Percentiles rank a stretch among this genome's conserved stretches.
These are phyloP conservation scores for Hiodon tergisus DNA, from an alignment of 2,113 vertebrate species.

Conservation along the genomic window DNA sequence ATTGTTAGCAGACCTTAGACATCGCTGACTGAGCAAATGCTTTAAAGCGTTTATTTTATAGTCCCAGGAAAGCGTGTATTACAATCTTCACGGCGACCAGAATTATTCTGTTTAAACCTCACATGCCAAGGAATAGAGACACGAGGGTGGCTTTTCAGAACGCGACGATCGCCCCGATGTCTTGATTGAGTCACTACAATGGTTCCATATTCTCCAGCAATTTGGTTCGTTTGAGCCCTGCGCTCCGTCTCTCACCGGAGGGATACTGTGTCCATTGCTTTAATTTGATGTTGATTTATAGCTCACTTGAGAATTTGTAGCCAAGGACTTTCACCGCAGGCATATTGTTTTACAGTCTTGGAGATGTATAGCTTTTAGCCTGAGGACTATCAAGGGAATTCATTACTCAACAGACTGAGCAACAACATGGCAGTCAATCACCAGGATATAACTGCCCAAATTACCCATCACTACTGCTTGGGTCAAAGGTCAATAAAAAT, in stretches of 20 bases:
- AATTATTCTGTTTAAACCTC: neutral
- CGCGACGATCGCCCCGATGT: neutral
- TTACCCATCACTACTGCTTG: conserved; percentile 8
- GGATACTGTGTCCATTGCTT: neutral
- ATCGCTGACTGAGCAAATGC: too few relatives aligned
- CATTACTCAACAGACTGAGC: conserved; percentile 1
- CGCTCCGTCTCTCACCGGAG: neutral
- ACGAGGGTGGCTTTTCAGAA: neutral
- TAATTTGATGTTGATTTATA: conserved; percentile 17
- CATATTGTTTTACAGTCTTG: conserved; percentile 15
- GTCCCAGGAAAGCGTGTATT: neutral
- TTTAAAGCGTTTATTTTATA: neutral
- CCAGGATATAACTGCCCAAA: conserved; percentile 4
- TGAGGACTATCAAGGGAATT: conserved; percentile 17
- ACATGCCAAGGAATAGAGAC: neutral
- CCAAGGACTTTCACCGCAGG: neutral
- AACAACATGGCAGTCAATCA: conserved; percentile 9
- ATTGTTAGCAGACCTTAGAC: too few relatives aligned
- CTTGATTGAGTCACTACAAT: neutral
- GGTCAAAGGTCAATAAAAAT: neutral
- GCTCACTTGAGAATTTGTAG: conserved; percentile 22
- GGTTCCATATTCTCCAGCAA: conserved; percentile 1
- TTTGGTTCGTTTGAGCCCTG: conserved; percentile 10
- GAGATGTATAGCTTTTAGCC: conserved; percentile 17
- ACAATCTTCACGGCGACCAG: neutral